Conservation (phyloP, 2,113 vertebrate genomes). For the Pongo abelii region DNA sequence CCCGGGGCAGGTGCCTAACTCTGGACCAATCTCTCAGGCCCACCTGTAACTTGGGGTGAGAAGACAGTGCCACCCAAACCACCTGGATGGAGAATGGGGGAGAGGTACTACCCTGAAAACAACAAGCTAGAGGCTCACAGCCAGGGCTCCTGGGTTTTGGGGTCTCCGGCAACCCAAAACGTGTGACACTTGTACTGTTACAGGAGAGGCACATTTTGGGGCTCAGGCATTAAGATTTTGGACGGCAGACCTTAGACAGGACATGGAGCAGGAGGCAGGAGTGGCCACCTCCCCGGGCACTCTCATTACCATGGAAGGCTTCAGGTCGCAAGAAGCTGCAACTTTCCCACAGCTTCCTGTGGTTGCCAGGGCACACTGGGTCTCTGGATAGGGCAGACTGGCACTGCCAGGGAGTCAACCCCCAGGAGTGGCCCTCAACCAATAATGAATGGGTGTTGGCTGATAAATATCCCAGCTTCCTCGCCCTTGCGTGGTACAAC, state of each 20-base stretch:
- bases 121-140: not conserved
- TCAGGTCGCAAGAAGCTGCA: not conserved
- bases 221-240: not conserved
- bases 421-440: not conserved
- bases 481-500: rapidly evolving
- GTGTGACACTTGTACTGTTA: not conserved
- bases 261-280: not conserved
- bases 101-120: not conserved
- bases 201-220: not conserved
- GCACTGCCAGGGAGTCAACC: not conserved
- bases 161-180: not conserved
- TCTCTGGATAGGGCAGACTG: not conserved
- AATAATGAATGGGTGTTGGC: not conserved
- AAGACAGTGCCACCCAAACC: no score
- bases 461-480: not conserved
- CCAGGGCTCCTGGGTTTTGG: not conserved
- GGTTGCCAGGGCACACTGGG: no score
- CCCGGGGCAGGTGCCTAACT: not conserved
- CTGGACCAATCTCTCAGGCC: not conserved
- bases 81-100: not conserved
- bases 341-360: not conserved
- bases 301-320: not conserved
- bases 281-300: not conserved
- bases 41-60: not conserved
- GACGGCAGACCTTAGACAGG: not conserved